A percentile compares a stretch with the other conserved stretches of the same genome.
Evolutionary conservation across 2,113 vertebrate genomes (phyloP).

Genomic region (Cephalopterus ornatus): DNA sequence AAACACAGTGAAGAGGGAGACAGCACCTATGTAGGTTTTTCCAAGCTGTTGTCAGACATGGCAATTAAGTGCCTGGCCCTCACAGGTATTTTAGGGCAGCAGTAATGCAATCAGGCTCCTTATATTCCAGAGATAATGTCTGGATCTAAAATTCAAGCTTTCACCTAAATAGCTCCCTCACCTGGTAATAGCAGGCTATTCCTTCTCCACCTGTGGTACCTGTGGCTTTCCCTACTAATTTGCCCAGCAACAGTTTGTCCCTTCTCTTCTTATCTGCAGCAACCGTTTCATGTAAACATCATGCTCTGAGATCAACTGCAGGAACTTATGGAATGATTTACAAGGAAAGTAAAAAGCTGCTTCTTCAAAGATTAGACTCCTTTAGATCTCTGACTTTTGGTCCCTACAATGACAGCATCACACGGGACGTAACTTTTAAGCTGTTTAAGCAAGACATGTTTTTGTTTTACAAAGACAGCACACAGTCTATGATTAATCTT

Average conservation of each 20-base stretch:
- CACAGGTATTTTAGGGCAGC: not conserved
- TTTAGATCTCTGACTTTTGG: conserved; percentile 23
- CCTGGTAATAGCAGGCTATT: not conserved
- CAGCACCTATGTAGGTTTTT: not conserved
- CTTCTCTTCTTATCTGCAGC: conserved; percentile 4
- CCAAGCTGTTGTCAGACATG: not conserved
- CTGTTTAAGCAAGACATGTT: conserved; percentile 3
- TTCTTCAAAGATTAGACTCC: conserved; percentile 52
- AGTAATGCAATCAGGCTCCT: not conserved
- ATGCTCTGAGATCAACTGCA: conserved; percentile 16
- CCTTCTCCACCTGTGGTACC: not conserved
- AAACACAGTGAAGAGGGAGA: not conserved
- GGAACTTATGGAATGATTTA: conserved; percentile 32
- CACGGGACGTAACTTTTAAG: conserved; percentile 25
- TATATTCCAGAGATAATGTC: not conserved
- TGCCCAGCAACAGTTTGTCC: conserved; percentile 49
- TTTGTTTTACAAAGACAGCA: conserved; percentile 31
- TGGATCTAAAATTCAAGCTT: not conserved
- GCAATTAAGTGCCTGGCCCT: not conserved
- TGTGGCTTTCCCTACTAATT: not conserved
- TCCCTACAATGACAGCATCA: not conserved
- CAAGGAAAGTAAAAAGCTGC: not conserved
- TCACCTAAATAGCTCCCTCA: conserved; percentile 1
- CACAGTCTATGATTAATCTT: conserved; percentile 64
- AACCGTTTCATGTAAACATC: not conserved